A percentile compares a stretch with the other conserved stretches of the same genome.
Conservation (phyloP, 1,140 invertebrate species). For the Scaptomyza graminum region DNA sequence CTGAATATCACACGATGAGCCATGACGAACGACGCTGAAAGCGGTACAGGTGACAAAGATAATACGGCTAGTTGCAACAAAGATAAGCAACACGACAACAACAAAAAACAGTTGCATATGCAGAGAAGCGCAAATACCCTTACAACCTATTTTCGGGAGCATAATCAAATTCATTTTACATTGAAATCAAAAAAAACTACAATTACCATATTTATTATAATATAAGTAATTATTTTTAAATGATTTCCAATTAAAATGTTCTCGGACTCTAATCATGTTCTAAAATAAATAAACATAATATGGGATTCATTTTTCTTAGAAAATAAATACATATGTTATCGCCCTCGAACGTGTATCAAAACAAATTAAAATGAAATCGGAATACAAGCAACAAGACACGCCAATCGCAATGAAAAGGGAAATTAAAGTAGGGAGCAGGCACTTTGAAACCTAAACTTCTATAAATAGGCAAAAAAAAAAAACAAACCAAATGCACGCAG, state of each 20-base stretch:
- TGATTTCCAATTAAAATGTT: too few relatives aligned
- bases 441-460: constrained; percentile 47
- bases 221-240: too few relatives aligned
- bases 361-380: constrained; percentile 32
- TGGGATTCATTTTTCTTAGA: too few relatives aligned
- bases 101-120: too few relatives aligned
- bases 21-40: constrained; percentile 34
- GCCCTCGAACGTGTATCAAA: constrained; percentile 11
- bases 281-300: too few relatives aligned
- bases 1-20: constrained; percentile 70
- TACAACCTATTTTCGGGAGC: too few relatives aligned
- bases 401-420: constrained; percentile 12
- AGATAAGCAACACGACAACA: not conserved
- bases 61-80: not conserved
- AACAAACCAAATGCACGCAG: constrained; percentile 40
- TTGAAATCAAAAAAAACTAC: too few relatives aligned
- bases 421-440: constrained; percentile 1
- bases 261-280: too few relatives aligned
- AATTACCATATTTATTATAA: too few relatives aligned
- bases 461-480: constrained; percentile 67
- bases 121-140: too few relatives aligned
- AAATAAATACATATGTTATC: not conserved
- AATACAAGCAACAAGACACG: constrained; percentile 14
- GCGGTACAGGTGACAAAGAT: constrained; percentile 69
- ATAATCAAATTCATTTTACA: too few relatives aligned